Conservation (phyloP, 1,140 invertebrate species). For the Papilio polytes region DNA sequence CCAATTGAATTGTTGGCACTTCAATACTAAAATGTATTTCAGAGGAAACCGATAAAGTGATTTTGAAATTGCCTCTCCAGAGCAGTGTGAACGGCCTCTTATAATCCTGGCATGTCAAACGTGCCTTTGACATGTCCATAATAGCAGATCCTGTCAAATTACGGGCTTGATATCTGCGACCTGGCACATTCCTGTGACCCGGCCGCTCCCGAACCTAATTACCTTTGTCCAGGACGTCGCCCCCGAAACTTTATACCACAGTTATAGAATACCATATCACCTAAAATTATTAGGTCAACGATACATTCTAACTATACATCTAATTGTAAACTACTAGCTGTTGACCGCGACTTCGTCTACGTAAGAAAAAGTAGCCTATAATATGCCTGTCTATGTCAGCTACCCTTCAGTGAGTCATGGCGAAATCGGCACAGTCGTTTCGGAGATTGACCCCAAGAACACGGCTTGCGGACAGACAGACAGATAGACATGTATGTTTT, state of each 20-base stretch:
- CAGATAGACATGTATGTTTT: no score
- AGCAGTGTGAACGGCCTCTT: slow-evolving; percentile 14
- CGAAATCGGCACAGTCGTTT: no score
- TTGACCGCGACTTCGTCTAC: no score
- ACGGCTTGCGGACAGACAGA: no score
- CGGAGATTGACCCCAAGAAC: no score
- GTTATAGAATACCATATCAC: background rate
- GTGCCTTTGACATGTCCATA: slow-evolving; percentile 20
- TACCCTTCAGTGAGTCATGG: no score
- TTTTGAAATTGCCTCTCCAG: background rate
- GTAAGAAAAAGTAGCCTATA: no score
- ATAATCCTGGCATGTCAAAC: slow-evolving; percentile 31
- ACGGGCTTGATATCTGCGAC: slow-evolving; percentile 30
- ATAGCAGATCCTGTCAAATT: slow-evolving; percentile 37
- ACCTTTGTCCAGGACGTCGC: slow-evolving; percentile 14
- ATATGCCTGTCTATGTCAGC: no score
- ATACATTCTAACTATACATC: background rate
- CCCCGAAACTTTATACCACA: slow-evolving; percentile 1
- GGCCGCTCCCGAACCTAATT: slow-evolving; percentile 21
- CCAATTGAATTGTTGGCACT: background rate
- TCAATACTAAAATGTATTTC: background rate
- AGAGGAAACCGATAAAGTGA: background rate
- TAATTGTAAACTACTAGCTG: no score
- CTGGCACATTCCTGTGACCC: slow-evolving; percentile 17
- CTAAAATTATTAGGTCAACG: background rate